Evolutionary conservation across 2,797 vertebrate species (phyloP).

Genomic region (Sphenodon punctatus): DNA sequence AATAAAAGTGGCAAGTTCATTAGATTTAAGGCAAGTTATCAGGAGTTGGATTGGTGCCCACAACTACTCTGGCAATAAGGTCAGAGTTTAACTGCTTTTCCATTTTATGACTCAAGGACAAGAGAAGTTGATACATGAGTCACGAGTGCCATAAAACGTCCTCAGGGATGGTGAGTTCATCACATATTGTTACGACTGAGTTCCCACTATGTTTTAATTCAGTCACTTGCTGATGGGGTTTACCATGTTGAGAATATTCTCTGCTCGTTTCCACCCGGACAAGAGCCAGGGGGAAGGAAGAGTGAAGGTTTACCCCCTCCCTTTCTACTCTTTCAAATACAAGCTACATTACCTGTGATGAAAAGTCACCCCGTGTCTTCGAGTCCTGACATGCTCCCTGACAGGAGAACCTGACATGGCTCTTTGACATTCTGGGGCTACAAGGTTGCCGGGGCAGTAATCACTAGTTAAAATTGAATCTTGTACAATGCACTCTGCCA

Average conservation of each 20-base stretch:
- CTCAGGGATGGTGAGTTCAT: constrained; percentile 17
- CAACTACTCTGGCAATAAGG: constrained; percentile 52
- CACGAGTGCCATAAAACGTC: neutral
- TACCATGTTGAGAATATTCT: fast-evolving
- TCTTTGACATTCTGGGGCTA: constrained; percentile 73
- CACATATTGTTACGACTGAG: neutral
- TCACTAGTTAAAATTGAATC: constrained; percentile 76
- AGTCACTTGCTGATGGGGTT: neutral
- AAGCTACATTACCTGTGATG: constrained; percentile 43
- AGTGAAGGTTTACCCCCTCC: fast-evolving
- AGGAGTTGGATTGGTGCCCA: constrained; percentile 41
- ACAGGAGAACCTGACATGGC: constrained; percentile 67
- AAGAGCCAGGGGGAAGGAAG: neutral
- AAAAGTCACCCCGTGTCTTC: constrained; percentile 63
- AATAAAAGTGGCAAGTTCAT: constrained; percentile 37
- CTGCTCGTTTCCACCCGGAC: neutral
- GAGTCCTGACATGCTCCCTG: constrained; percentile 61
- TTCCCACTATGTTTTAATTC: constrained; percentile 33
- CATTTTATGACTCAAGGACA: constrained; percentile 54
- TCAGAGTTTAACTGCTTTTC: constrained; percentile 56
- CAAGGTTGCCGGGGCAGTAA: constrained; percentile 64
- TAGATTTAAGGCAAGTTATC: constrained; percentile 62
- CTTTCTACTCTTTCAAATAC: constrained; percentile 26
- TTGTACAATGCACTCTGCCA: constrained; percentile 64
- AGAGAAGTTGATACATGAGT: constrained; percentile 30